A percentile compares a stretch with the other conserved stretches of the same genome.
Conservation (phyloP, 2,888 invertebrate genomes). For the Altica lythri region DNA sequence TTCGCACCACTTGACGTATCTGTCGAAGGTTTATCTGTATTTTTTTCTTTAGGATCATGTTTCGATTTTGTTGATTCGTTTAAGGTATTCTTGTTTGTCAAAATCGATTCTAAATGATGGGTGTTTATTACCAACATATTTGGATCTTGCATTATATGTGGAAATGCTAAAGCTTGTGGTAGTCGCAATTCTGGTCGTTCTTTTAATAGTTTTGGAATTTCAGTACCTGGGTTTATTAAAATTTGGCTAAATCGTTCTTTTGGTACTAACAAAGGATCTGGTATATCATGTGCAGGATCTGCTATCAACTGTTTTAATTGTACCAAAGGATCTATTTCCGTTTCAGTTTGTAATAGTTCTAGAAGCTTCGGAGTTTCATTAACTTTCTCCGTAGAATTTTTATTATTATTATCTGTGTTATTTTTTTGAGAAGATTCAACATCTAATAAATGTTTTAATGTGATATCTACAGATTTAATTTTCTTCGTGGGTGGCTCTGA, state of each 20-base stretch:
- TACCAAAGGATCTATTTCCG: conserved; percentile 60
- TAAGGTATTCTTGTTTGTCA: conserved; percentile 54
- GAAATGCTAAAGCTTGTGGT: conserved; percentile 75
- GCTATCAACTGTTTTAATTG: conserved; percentile 74
- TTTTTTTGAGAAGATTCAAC: conserved; percentile 52
- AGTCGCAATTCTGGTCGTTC: conserved; percentile 74
- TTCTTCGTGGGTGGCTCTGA: conserved; percentile 59
- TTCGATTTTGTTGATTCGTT: conserved; percentile 26
- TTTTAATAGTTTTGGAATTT: conserved; percentile 75
- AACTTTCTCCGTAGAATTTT: conserved; percentile 28
- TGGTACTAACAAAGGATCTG: conserved; percentile 81
- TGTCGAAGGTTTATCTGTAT: conserved; percentile 44
- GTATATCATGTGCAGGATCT: conserved; percentile 72
- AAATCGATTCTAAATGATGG: conserved; percentile 70
- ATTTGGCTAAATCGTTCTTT: conserved; percentile 74
- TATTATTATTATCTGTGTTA: conserved; percentile 21
- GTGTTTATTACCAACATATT: conserved; percentile 78
- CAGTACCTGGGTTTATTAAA: conserved; percentile 72
- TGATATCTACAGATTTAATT: conserved; percentile 58
- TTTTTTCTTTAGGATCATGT: conserved; percentile 40
- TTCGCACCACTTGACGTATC: conserved; percentile 28
- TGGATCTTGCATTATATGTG: conserved; percentile 75
- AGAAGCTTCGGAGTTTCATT: conserved; percentile 55
- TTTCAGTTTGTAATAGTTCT: conserved; percentile 57
- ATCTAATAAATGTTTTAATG: conserved; percentile 61